Conservation (phyloP, 1,140 invertebrate genomes). For the Lasioglossum baleicum region DNA sequence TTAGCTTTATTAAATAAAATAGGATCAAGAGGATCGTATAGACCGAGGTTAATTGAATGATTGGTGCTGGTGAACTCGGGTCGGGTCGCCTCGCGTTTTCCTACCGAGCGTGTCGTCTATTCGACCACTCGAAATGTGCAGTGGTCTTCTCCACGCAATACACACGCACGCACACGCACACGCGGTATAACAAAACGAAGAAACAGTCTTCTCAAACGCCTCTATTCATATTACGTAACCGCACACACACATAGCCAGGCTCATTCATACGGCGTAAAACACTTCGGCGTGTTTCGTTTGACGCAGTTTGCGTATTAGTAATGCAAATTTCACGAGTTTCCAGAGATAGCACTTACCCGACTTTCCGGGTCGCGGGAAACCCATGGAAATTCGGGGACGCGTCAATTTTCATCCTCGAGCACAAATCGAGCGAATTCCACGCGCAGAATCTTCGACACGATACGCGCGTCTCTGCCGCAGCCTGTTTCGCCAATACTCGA, state of each 20-base stretch:
- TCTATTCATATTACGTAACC: conserved; percentile 4
- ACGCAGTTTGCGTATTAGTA: conserved; percentile 64
- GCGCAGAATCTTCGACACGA: conserved; percentile 28
- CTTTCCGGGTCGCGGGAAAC: conserved; percentile 45
- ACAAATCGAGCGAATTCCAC: conserved; percentile 39
- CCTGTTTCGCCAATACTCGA: not conserved
- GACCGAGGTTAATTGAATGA: conserved; percentile 76
- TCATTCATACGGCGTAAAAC: conserved; percentile 51
- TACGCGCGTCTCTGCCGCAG: not conserved
- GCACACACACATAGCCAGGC: not conserved
- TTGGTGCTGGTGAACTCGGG: conserved; percentile 65
- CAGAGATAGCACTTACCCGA: conserved; percentile 54
- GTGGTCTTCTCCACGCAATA: too few relatives aligned
- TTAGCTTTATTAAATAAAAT: conserved; percentile 76
- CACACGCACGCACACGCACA: not conserved
- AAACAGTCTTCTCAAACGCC: too few relatives aligned
- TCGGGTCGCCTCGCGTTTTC: conserved; percentile 61
- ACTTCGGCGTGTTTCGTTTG: conserved; percentile 62
- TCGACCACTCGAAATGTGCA: not conserved
- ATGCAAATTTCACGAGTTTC: conserved; percentile 63
- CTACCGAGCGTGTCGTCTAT: conserved; percentile 28
- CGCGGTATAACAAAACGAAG: too few relatives aligned
- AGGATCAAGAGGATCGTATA: conserved; percentile 71
- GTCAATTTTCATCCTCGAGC: conserved; percentile 56
- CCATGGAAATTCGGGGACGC: conserved; percentile 57